Conservation (phyloP, 2,113 vertebrate species). For the Macaca nemestrina region DNA sequence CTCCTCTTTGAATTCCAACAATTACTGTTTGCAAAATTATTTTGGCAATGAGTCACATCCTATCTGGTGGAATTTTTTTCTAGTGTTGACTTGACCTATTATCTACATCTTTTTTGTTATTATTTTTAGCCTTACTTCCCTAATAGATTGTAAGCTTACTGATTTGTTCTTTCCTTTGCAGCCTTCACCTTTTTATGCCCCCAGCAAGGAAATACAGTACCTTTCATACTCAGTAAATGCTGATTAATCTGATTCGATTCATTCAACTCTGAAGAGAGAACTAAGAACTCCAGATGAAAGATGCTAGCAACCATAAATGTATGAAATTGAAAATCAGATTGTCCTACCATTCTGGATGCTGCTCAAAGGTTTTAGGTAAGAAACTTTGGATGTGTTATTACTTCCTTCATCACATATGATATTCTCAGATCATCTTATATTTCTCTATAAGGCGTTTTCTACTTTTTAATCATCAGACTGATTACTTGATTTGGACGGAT, state of each 20-base stretch:
- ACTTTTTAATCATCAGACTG: slow-evolving; percentile 42
- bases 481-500: slow-evolving; percentile 26
- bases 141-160: background rate
- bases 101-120: slow-evolving; percentile 23
- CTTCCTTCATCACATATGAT: background rate
- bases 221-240: background rate
- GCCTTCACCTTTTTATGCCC: background rate
- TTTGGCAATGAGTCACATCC: background rate
- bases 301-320: background rate
- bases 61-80: background rate
- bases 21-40: background rate
- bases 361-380: slow-evolving; percentile 4
- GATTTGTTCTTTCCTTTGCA: background rate
- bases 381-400: background rate
- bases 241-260: background rate
- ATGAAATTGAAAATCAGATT: background rate
- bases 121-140: background rate
- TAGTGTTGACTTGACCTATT: background rate
- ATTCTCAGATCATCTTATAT: background rate
- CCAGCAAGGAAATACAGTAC: background rate
- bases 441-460: background rate
- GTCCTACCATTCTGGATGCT: background rate
- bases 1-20: background rate
- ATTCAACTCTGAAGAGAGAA: background rate
- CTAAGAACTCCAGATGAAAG: background rate